Base-by-base conservation (phyloP, 2,113 vertebrate species). In the Pithys albifrons region DNA sequence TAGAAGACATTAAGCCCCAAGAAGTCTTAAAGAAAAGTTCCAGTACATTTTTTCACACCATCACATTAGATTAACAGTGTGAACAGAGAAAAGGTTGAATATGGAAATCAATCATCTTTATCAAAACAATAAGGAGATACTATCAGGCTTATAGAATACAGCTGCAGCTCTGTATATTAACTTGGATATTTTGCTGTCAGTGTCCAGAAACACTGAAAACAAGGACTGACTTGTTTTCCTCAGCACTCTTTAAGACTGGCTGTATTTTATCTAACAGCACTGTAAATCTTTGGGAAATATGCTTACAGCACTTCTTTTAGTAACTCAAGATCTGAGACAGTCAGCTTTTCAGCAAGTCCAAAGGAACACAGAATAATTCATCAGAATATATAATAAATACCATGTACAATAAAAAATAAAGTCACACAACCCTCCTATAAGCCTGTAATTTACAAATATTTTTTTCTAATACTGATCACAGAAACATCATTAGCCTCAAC, bases 211-310 rank as follows among this genome's bases (percentile, higher is more conserved):
- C 89, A 71, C 65, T 85, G 73, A 59, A 95, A 95, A 89, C 52
- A 74, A 95, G 51, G 69, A 87, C 7, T 79, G 87, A 91, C 91
- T 93, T 78, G 54, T 89, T 81, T 76, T 82, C 71, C 58, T 65
- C n/a, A 2, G 62, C 48, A 54, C 64, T 54, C 35, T 52, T 61
- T 88, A 54, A 59, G 29, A 35, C 25, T 39, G 39, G 28, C 62
- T 88, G 16, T 29, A n/a, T 79, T 84, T 89, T 66, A 74, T 37
- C 59, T 64, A 58, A 20, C 18, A n/a, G 39, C 31, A 29, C 54
- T 59, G 61, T 18, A 55, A 80, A 76, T 24, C 33, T 65, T 67
- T 29, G 37, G 39, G 51, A 96, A 88, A 91, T 31, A 88, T 7
- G 39, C 72, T 93, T 59, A 72, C 48, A 81, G 33, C 35, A 45